Conservation (phyloP, 1,140 invertebrate species). For the Aphaenogaster rudis region DNA sequence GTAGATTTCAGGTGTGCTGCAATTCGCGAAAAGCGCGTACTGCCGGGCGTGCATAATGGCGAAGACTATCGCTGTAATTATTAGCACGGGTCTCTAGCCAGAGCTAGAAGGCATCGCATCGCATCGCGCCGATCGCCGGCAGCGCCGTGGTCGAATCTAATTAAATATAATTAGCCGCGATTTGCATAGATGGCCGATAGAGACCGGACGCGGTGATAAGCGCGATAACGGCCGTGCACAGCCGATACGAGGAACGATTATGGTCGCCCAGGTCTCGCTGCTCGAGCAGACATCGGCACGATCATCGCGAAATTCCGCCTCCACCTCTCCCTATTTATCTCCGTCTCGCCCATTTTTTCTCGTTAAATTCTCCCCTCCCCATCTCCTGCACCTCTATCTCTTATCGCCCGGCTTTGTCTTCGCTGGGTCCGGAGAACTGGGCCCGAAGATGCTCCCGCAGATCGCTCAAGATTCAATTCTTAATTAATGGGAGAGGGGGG, state of each 20-base stretch:
- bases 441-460: conserved; percentile 42
- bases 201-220: conserved; percentile 87
- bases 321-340: conserved; percentile 54
- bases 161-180: conserved; percentile 88
- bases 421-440: conserved; percentile 39
- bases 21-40: conserved; percentile 42
- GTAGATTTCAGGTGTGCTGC: neutral
- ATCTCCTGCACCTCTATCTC: conserved; percentile 2
- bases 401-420: conserved; percentile 64
- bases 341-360: conserved; percentile 31
- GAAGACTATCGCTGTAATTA: conserved; percentile 42
- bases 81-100: conserved; percentile 38
- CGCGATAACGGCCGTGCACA: conserved; percentile 84
- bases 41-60: neutral
- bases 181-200: conserved; percentile 87
- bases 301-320: conserved; percentile 78
- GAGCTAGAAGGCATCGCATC: conserved; percentile 50
- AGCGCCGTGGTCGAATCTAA: conserved; percentile 86
- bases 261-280: conserved; percentile 80
- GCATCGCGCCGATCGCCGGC: conserved; percentile 81
- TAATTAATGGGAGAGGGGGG: conserved; percentile 28
- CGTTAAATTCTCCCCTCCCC: conserved; percentile 30
- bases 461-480: conserved; percentile 43
- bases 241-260: conserved; percentile 86
- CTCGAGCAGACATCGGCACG: conserved; percentile 81